Conservation (phyloP, 53 echinoderm and acorn worm species). For the Henricia sp. region DNA sequence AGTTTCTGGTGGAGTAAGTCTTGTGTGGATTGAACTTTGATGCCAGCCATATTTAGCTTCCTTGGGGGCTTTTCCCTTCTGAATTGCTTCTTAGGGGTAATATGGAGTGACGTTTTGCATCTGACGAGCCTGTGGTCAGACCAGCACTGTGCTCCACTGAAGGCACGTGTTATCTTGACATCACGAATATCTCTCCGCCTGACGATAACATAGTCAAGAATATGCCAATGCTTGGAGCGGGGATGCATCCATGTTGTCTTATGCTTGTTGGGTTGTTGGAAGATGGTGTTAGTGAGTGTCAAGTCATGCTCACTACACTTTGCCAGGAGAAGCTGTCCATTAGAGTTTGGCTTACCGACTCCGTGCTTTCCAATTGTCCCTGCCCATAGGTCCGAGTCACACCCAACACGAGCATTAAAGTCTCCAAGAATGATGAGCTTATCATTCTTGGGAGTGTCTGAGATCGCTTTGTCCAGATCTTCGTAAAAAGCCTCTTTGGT, state of each 20-base stretch:
- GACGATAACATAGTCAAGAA: constrained; percentile 42
- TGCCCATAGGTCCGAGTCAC: neutral
- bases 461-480: neutral
- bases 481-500: constrained; percentile 3
- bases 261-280: neutral
- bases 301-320: constrained; percentile 20
- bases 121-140: constrained; percentile 40
- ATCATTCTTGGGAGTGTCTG: constrained; percentile 7
- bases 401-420: neutral
- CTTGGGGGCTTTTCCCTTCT: too few species aligned
- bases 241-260: constrained; percentile 63
- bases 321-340: constrained; percentile 21
- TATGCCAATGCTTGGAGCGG: constrained; percentile 55
- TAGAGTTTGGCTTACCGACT: constrained; percentile 16
- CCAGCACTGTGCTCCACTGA: constrained; percentile 48
- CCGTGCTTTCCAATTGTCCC: constrained; percentile 40
- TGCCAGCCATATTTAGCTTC: neutral
- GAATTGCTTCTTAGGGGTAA: constrained; percentile 9
- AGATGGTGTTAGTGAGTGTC: constrained; percentile 44
- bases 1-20: neutral
- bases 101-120: neutral
- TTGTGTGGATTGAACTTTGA: neutral
- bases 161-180: neutral
- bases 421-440: constrained; percentile 11
- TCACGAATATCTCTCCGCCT: constrained; percentile 8